Evolutionary conservation across 2,113 vertebrate genomes (phyloP), one percentile per base, ranked within the genome.

Genomic region (Nycticryphes semicollaris): DNA sequence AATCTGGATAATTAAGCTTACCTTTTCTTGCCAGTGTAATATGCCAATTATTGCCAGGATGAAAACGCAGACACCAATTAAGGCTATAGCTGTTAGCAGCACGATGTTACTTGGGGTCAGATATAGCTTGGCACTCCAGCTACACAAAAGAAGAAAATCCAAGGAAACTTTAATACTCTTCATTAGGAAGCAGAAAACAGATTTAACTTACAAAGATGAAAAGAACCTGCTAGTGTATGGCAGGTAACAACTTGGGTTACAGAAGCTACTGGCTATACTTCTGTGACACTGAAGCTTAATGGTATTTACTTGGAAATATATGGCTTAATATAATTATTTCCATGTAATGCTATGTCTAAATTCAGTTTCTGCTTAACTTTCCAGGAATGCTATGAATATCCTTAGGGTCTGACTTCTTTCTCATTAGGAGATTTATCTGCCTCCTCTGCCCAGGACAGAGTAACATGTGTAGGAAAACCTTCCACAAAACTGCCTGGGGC

Each of bases 21-120:
- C 99, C 99, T 99, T 99, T 98, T 99, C 99, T 94, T 99, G 98
- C 99, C 99, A 99, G 97, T 99, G 99, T 94, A 99, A 98, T 97
- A 99, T 98, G 84, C 99, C 99, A 80, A 99, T 99, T 97, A 99
- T 99, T 93, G 99, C 98, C 89, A 99, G 98, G 97, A 99, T 99
- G 97, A 99, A 99, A 92, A 99, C 97, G 3, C 99, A 99, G 84
- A 99, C 99, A 21, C 99, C 99, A 85, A 99, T 99, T 93, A 99
- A 98, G 6, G 99, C 99, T 50, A 99, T 98, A 68, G 99, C 99
- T 12, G 99, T 99, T 92, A 99, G 98, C 54, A 99, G 93, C 45
- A 99, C 99, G 21, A 99, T 99, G 97, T 99, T 99, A 98, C 99
- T 99, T 12, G 99, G 99, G 89, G 99, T 99, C 91, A 99, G 98